Conservation (phyloP, 1,140 invertebrate species). For the Phocides pigmalion region DNA sequence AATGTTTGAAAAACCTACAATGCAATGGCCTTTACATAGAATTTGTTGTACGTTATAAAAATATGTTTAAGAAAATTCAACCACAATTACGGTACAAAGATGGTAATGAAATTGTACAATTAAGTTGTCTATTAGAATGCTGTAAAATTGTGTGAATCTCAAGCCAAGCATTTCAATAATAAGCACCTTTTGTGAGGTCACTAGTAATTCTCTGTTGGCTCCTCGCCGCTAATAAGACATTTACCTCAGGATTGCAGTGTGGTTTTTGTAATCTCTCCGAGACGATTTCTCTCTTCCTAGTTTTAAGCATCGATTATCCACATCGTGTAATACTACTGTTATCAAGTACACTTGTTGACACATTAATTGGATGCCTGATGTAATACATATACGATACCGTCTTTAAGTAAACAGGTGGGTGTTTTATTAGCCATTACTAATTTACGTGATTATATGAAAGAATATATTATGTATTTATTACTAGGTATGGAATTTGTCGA, state of each 20-base stretch:
- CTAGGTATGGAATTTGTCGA: neutral
- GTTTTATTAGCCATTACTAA: conserved; percentile 9
- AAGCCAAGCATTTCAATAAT: no score
- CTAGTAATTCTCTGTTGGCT: no score
- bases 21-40: no score
- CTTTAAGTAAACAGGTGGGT: conserved; percentile 2
- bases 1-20: no score
- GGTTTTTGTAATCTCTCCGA: conserved; percentile 25
- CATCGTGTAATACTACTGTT: neutral
- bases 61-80: no score
- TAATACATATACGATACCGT: conserved; percentile 11
- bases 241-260: neutral
- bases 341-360: conserved; percentile 6
- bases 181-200: no score
- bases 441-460: neutral
- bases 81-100: no score
- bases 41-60: no score
- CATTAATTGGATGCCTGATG: conserved; percentile 14
- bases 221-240: neutral
- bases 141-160: no score
- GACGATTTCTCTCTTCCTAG: conserved; percentile 31
- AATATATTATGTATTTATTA: neutral
- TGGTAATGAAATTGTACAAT: no score
- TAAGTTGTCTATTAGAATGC: no score
- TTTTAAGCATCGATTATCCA: conserved; percentile 17